Conservation (phyloP, 2,888 invertebrate genomes). For the Pandemis heparana region DNA sequence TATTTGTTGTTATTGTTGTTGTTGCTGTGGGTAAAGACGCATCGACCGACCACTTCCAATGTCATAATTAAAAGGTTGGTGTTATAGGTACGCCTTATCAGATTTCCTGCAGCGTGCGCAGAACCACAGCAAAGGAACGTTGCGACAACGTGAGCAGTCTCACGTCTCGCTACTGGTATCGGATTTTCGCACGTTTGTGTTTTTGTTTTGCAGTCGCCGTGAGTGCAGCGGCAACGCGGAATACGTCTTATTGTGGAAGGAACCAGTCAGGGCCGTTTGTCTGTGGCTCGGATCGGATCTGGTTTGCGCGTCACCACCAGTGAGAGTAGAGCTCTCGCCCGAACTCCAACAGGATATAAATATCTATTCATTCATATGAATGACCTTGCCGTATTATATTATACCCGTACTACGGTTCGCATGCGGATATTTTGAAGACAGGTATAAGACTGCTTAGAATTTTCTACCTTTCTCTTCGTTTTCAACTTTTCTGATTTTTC, state of each 20-base stretch:
- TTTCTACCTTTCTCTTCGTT: constrained; percentile 35
- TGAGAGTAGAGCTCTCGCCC: constrained; percentile 39
- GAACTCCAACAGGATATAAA: constrained; percentile 50
- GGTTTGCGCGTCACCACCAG: constrained; percentile 39
- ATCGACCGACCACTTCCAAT: neutral
- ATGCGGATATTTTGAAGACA: constrained; percentile 19
- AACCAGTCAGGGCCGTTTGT: constrained; percentile 41
- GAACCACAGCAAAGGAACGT: neutral
- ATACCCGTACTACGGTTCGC: neutral
- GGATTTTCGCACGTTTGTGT: constrained; percentile 37
- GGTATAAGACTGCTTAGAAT: neutral
- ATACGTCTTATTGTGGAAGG: constrained; percentile 23
- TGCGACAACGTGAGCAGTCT: constrained; percentile 18
- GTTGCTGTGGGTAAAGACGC: neutral
- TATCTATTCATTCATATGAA: constrained; percentile 58
- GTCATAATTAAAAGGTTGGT: neutral
- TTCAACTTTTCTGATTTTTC: constrained; percentile 9
- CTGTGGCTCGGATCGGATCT: constrained; percentile 16
- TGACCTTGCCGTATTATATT: constrained; percentile 64
- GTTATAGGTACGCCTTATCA: neutral
- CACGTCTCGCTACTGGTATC: constrained; percentile 22
- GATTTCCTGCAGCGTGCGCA: neutral
- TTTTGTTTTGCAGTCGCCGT: constrained; percentile 2
- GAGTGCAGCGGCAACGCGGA: constrained; percentile 5
- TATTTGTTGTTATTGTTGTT: too few relatives aligned